Conservation (phyloP, 2,888 invertebrate species). For the Thumatha senex region DNA sequence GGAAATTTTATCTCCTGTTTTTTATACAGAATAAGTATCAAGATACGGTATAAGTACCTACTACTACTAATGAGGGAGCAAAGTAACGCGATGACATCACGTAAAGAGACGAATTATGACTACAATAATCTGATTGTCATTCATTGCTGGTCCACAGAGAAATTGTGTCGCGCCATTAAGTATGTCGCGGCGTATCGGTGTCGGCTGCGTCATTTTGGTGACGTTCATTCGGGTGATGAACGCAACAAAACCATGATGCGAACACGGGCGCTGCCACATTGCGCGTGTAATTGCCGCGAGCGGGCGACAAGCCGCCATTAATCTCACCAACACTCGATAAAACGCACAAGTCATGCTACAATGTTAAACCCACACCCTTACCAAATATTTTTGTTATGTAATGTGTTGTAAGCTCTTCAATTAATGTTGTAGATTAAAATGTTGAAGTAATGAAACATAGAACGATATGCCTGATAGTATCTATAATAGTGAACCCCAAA, state of each 20-base stretch:
- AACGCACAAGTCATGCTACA: constrained; percentile 77
- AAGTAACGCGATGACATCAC: neutral
- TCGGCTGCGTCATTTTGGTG: constrained; percentile 39
- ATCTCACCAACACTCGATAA: constrained; percentile 80
- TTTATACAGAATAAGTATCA: neutral
- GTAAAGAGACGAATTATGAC: constrained; percentile 8
- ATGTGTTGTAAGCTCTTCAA: constrained; percentile 33
- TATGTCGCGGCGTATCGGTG: constrained; percentile 26
- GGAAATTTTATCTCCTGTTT: too few relatives aligned
- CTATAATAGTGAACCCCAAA: too few relatives aligned
- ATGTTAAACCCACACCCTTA: constrained; percentile 58
- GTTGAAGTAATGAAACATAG: constrained; percentile 18
- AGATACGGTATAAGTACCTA: too few relatives aligned
- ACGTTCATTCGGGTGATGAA: constrained; percentile 46
- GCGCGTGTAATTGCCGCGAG: constrained; percentile 79
- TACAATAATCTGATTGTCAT: constrained; percentile 17
- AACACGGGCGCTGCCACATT: constrained; percentile 60
- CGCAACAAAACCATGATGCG: constrained; percentile 62
- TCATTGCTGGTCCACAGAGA: constrained; percentile 24
- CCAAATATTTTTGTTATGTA: constrained; percentile 32
- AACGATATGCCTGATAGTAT: too few relatives aligned
- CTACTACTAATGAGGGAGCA: too few relatives aligned
- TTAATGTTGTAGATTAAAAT: constrained; percentile 17
- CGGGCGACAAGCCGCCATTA: constrained; percentile 72
- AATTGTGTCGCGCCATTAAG: constrained; percentile 26